Evolutionary conservation across 2,113 vertebrate genomes (phyloP), one percentile per base, ranked within the genome.

Genomic region (Fregetta grallaria): DNA sequence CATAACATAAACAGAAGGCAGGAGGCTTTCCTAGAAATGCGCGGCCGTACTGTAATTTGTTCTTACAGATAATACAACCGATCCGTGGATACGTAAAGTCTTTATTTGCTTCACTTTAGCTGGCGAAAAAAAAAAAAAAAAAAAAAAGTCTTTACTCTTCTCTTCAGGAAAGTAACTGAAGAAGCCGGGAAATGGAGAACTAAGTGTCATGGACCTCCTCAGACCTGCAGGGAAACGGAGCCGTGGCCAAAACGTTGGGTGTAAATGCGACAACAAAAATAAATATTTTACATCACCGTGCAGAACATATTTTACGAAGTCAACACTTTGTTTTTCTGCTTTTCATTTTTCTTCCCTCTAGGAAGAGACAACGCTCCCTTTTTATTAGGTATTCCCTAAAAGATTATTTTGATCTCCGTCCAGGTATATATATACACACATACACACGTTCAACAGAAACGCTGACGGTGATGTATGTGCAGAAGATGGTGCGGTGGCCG

Each of bases 1-100:
- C 93, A 89, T 96, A 96, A 96, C 83, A 84, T 98, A 98, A 98
- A 97, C 95, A 97, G 94, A 97, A 97, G 90, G 92, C 93, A 96
- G 95, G 88, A 97, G 95, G 84, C 83, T 98, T 96, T 85, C 59
- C 81, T 95, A 96, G 95, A 95, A 97, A 95, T 27, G 56, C 80
- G 49, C 29, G 25, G 47, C 49, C 10, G 14, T 75, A 81, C 70
- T 38, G 32, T 67, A 88, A 94, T 96, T 95, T 95, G 79, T 84
- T 94, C 95, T 17, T 92, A 25, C 71, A 86, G 83, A 95, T 75
- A 94, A 91, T 70, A 50, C 52, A 61, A 49, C 86, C 38, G 75
- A 47, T 32, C 26, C 20, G 5, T 55, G 91, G 16, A 84, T 77
- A 93, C 32, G 50, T 62, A 76, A 95, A 91, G 72, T 14, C 3